Evolutionary conservation across 2,888 invertebrate species (phyloP), one percentile per base, ranked within the genome.

Genomic region (Cybosia mesomella): DNA sequence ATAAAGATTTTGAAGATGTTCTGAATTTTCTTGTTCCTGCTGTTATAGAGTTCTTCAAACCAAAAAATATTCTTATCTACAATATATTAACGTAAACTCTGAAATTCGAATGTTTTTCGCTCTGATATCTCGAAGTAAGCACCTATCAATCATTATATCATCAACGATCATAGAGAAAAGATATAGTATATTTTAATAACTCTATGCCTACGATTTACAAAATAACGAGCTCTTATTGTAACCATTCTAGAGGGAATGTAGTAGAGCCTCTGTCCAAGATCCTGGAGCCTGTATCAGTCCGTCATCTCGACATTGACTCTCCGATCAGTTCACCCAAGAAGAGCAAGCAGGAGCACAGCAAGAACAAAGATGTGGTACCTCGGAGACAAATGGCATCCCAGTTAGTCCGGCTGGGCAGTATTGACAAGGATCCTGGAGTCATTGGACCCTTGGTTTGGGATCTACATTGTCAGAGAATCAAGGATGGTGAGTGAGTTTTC

Each of bases 391-490:
- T 93, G 94, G 85, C 94, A 0, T 92, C 94, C 0, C 94, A 95
- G 75, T 86, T 97, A 32, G 92, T 95, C 4, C 93, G 97, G 39
- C 96, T 97, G 58, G 97, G 97, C 63, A 98, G 98, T 85, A 95
- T 97, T 63, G 97, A 96, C 78, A 96, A 96, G 58, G 98, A 98
- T 91, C 98, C 98, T 0, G 98, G 98, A 0, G 97, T 98, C 7
- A 96, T 98, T 43, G 98, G 98, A 0, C 98, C 98, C 0, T 92
- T 98, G 64, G 98, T 98, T 9, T 98, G 98, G 98, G 97, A 97
- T 86, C 93, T 97, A 69, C 97, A 97, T 84, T 96, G 97, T 83
- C 97, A 97, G 86, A 95, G 96, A 80, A 92, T 97, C 60, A 95
- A 95, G 72, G 96, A 95, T 84, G 91, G 96, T 96, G 80, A 83